Evolutionary conservation across 2,797 vertebrate species (phyloP).

Genomic region (Onychomys torridus): DNA sequence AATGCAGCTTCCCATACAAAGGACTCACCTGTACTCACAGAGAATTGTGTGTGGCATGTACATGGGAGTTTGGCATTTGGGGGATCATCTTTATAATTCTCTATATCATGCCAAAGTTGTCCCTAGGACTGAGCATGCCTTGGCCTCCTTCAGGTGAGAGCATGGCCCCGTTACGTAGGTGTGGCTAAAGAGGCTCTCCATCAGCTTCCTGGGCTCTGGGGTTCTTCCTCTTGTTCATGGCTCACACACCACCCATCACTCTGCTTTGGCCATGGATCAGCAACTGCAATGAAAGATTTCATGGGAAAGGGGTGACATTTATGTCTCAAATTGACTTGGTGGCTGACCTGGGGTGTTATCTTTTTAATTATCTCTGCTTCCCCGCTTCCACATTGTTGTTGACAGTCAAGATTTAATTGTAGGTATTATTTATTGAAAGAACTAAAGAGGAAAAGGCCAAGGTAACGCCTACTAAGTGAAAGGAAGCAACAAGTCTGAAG

Average conservation of each 20-base stretch:
- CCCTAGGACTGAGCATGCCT: not conserved
- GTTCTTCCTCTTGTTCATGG: not conserved
- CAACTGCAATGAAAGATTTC: conserved; percentile 42
- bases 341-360: conserved; percentile 22
- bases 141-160: not conserved
- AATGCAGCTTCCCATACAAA: accelerated
- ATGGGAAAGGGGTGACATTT: conserved; percentile 61
- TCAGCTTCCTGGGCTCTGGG: not conserved
- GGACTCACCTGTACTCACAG: not conserved
- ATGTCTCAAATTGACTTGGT: not conserved
- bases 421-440: conserved; percentile 70
- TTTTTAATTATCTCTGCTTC: conserved; percentile 62
- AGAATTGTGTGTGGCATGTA: not conserved
- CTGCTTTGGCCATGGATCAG: not conserved
- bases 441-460: conserved; percentile 69
- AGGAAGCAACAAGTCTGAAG: conserved; percentile 67
- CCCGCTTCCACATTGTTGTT: conserved; percentile 9
- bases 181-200: not conserved
- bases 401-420: conserved; percentile 20
- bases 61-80: not conserved
- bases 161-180: not conserved
- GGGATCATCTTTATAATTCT: not conserved
- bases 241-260: not conserved
- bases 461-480: conserved; percentile 42
- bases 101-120: accelerated